Percentiles rank a stretch among this genome's conserved stretches.
Evolutionary conservation across 2,888 invertebrate species (phyloP).

Genomic region (Drosophila nr. fundita): DNA sequence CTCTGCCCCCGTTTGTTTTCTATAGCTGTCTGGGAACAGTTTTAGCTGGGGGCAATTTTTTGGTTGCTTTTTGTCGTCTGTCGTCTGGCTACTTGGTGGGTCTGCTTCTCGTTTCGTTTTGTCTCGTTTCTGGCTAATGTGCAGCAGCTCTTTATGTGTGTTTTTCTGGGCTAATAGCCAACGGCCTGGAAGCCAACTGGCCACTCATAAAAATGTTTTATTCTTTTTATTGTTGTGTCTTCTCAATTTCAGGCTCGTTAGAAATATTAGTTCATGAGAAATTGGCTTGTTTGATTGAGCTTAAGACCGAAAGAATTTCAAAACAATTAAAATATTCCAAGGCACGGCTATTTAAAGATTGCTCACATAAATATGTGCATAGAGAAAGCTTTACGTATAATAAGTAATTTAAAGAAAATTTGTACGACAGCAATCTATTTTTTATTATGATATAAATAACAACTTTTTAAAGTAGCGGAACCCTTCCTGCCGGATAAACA

Average conservation of each 20-base stretch:
- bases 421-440: background rate
- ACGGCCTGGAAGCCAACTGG: constrained; percentile 52
- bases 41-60: constrained; percentile 66
- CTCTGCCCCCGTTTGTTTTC: background rate
- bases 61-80: constrained; percentile 38
- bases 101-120: constrained; percentile 8
- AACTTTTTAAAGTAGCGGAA: background rate
- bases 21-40: constrained; percentile 63
- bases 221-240: constrained; percentile 13
- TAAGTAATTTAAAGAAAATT: background rate
- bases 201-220: constrained; percentile 17
- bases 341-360: background rate
- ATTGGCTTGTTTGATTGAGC: constrained; percentile 42
- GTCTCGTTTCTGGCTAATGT: constrained; percentile 58
- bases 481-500: constrained; percentile 10
- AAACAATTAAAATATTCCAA: background rate
- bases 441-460: background rate
- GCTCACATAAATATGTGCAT: background rate
- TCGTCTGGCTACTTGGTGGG: constrained; percentile 67
- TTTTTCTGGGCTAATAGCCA: constrained; percentile 76
- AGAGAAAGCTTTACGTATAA: background rate
- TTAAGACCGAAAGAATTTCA: constrained; percentile 16
- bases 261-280: constrained; percentile 55
- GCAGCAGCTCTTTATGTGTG: constrained; percentile 63
- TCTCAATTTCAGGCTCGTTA: constrained; percentile 68